These are phyloP conservation scores for Abramis brama DNA, from an alignment of 2,113 vertebrate genomes.

Conservation along the genomic window DNA sequence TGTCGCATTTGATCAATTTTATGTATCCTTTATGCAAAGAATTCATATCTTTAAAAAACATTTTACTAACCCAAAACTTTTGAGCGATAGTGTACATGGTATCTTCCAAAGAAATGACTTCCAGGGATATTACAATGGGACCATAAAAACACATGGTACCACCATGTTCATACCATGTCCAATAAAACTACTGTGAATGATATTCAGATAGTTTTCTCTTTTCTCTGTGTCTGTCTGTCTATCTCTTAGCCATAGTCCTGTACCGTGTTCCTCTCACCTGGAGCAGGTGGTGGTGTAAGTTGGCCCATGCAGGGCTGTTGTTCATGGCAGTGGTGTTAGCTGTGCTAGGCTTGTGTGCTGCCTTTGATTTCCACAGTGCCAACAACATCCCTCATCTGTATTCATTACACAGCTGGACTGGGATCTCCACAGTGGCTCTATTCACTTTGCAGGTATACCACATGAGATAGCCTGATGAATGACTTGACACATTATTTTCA, in stretches of 20 bases:
- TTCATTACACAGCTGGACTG: slow-evolving; percentile 93
- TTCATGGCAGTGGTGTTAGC: slow-evolving; percentile 73
- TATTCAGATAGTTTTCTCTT: background rate
- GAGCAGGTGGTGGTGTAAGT: slow-evolving; percentile 86
- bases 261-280: slow-evolving; percentile 85
- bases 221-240: background rate
- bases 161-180: background rate
- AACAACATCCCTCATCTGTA: slow-evolving; percentile 77
- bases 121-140: background rate
- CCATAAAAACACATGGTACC: background rate
- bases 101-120: background rate
- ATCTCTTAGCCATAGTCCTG: slow-evolving; percentile 78
- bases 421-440: slow-evolving; percentile 77
- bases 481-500: slow-evolving; percentile 7
- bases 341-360: slow-evolving; percentile 81
- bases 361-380: slow-evolving; percentile 79
- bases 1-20: background rate
- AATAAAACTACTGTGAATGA: background rate
- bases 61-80: background rate
- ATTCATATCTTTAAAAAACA: background rate
- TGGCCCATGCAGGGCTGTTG: slow-evolving; percentile 77
- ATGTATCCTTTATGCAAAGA: background rate
- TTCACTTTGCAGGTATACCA: slow-evolving; percentile 84
- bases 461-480: background rate
- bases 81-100: too few relatives aligned